Percentiles rank a stretch among this genome's conserved stretches.
These are phyloP conservation scores for Rhinolophus sinicus DNA, from an alignment of 2,113 vertebrate species.

Conservation along the genomic window DNA sequence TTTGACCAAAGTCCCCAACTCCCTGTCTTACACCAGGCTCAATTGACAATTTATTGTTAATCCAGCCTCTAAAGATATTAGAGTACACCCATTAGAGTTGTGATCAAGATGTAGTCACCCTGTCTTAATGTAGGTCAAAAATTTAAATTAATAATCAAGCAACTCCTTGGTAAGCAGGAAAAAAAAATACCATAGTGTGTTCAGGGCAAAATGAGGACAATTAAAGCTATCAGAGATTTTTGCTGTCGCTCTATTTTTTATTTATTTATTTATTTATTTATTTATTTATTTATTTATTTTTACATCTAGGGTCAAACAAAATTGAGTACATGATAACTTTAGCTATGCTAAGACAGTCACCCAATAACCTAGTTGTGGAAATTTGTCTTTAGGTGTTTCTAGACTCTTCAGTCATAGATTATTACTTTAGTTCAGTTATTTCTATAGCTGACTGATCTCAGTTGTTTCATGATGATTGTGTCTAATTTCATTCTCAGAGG, in stretches of 20 bases:
- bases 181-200: neutral
- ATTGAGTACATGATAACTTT: neutral
- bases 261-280: too few relatives aligned
- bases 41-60: neutral
- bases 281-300: neutral
- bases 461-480: slow-evolving; percentile 25
- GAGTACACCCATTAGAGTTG: neutral
- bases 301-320: neutral
- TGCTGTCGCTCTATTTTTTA: neutral
- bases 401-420: neutral
- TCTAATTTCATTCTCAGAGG: slow-evolving; percentile 76
- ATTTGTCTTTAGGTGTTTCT: neutral
- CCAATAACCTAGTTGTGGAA: neutral
- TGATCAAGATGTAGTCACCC: neutral
- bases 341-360: neutral
- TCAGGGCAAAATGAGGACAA: neutral
- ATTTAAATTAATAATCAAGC: neutral
- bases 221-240: neutral
- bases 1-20: neutral
- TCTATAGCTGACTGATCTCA: slow-evolving; percentile 34
- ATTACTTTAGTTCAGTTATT: slow-evolving; percentile 59
- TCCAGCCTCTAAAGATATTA: neutral
- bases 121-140: neutral
- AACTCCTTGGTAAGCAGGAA: neutral
- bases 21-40: neutral